Base-by-base conservation (phyloP, 2,113 vertebrate species). In the Atherinomorus stipes region DNA sequence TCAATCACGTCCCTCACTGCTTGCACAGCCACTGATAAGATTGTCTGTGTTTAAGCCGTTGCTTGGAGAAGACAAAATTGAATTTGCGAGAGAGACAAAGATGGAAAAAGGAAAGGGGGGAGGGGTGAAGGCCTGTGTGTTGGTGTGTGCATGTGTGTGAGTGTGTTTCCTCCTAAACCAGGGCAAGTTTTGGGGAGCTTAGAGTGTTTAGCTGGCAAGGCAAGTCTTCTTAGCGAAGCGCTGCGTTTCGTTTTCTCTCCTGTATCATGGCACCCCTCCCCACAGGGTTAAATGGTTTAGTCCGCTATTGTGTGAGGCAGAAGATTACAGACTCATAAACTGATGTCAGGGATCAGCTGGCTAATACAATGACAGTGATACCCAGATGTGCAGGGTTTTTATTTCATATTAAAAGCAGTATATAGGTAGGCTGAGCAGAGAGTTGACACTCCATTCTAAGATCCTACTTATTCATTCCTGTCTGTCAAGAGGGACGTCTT, bases 1-100 rank as follows among this genome's bases (percentile, higher is more conserved):
- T 92, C 91, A 89, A 89, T 92, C 90, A 89, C 78, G 85, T 89
- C 89, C 79, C 90, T 92, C 85, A 81, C 91, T 86, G 90, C 91
- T 93, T 93, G 92, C 92, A 91, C 89, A 87, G 89, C 83, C 81
- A 63, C 92, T 92, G 92, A 93, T 93, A 93, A 93, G 90, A 93
- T 91, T 92, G 90, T 90, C 89, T 91, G 88, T 86, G 75, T 91
- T 92, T 92, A 92, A 93, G 92, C 89, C 68, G 78, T 85, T 72
- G 82, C 85, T 87, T 76, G 85, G 90, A 90, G 86, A 92, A 90
- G 90, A 90, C 85, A 86, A 91, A 92, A 93, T 92, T 93, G 90
- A 92, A 93, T 92, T 91, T 85, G 61, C 88, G 66, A 78, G 85
- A 89, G 88, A 93, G 91, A 92, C 85, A 92, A 90, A 91, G 89